phyloP scores from a whole-genome alignment of 2,113 vertebrate genomes.

The Leiothrix lutea region DNA sequence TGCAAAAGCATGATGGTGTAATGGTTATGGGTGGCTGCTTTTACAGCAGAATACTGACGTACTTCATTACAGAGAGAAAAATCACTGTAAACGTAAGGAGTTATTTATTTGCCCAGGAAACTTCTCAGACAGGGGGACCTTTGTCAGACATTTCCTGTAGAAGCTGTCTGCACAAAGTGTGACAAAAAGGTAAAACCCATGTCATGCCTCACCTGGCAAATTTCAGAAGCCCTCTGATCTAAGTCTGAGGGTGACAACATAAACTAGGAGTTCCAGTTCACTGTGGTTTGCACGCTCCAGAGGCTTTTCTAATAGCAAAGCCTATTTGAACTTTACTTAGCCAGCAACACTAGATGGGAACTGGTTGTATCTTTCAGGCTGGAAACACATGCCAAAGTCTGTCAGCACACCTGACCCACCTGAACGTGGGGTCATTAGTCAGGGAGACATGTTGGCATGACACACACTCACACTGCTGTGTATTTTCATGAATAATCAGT shows the following conservation, averaged over 20 bases:
- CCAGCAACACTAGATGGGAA: background rate
- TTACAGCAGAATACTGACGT: background rate
- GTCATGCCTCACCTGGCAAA: background rate
- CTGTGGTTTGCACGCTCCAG: background rate
- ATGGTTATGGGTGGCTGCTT: background rate
- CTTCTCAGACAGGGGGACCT: background rate
- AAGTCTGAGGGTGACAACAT: background rate
- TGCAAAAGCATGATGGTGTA: background rate
- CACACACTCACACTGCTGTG: background rate
- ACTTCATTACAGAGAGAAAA: background rate
- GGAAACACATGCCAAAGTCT: background rate
- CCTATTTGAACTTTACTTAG: background rate
- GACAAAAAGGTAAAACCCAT: background rate
- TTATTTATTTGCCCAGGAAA: background rate
- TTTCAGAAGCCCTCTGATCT: background rate
- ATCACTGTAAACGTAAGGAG: rapidly evolving
- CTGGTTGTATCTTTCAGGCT: background rate
- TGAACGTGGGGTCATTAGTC: rapidly evolving
- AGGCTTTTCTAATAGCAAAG: background rate
- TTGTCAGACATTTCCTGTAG: background rate
- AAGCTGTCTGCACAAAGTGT: background rate
- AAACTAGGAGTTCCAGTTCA: background rate
- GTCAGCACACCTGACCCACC: background rate
- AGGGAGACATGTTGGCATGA: background rate
- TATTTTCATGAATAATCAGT: background rate